phyloP scores from a whole-genome alignment of 2,888 invertebrate genomes.

The Thumatha senex region DNA sequence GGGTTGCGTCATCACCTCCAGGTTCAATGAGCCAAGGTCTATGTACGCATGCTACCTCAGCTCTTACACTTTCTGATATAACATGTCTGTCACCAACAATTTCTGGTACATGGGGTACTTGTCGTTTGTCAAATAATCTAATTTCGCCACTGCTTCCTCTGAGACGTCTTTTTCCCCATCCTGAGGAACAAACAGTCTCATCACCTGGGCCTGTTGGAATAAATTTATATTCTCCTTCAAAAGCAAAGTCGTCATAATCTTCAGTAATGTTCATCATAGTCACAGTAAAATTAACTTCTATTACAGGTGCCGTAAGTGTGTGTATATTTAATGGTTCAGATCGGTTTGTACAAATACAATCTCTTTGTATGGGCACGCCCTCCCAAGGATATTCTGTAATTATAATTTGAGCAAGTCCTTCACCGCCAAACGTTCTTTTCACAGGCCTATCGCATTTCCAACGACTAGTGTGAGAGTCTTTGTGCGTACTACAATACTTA shows the following conservation, averaged over 20 bases:
- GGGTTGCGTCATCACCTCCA: conserved; percentile 86
- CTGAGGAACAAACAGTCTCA: conserved; percentile 84
- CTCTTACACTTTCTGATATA: conserved; percentile 79
- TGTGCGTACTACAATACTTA: conserved; percentile 86
- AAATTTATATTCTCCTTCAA: conserved; percentile 89
- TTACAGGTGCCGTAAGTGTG: conserved; percentile 87
- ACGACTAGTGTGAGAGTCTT: conserved; percentile 86
- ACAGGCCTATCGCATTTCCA: conserved; percentile 86
- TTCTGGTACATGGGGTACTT: conserved; percentile 67
- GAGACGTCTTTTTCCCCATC: conserved; percentile 86
- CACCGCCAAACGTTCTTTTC: conserved; percentile 71
- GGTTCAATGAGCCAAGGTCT: conserved; percentile 92
- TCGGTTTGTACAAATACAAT: conserved; percentile 89
- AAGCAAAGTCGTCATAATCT: conserved; percentile 90
- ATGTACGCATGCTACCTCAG: conserved; percentile 86
- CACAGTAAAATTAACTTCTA: conserved; percentile 89
- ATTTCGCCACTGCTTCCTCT: conserved; percentile 90
- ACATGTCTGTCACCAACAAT: conserved; percentile 76
- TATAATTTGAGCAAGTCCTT: conserved; percentile 85
- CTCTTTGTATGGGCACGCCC: conserved; percentile 86
- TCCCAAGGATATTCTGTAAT: conserved; percentile 89
- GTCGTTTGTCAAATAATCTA: conserved; percentile 85
- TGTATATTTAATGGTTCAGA: conserved; percentile 86
- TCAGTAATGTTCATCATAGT: conserved; percentile 92
- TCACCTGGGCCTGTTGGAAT: conserved; percentile 82